A percentile compares a stretch with the other conserved stretches of the same genome.
Conservation (phyloP, 2,113 vertebrate species). For the Galbula dea region DNA sequence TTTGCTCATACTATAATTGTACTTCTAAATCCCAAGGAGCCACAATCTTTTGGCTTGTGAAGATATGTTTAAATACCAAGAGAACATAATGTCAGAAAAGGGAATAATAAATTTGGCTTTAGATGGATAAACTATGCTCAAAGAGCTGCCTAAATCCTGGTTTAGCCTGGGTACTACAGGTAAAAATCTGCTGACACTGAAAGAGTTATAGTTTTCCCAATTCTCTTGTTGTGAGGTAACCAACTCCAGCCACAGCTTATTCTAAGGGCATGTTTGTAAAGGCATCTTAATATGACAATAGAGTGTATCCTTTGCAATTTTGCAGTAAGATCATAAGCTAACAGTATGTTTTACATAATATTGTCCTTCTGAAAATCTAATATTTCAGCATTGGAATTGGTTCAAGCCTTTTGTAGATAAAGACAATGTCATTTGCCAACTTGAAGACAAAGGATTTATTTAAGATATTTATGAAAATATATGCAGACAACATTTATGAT, state of each 20-base stretch:
- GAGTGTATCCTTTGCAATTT: background rate
- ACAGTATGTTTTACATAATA: background rate
- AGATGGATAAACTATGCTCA: background rate
- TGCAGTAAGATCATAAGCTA: background rate
- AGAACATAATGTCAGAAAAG: background rate
- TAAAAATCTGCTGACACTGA: background rate
- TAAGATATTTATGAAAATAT: no score
- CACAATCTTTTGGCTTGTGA: background rate
- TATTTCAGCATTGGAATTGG: background rate
- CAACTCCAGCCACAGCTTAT: background rate
- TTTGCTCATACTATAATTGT: conserved; percentile 11
- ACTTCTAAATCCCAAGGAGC: background rate
- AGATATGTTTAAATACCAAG: background rate
- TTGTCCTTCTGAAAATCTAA: background rate
- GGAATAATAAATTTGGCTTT: background rate
- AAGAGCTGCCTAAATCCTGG: background rate
- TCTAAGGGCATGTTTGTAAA: background rate
- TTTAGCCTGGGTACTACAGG: background rate
- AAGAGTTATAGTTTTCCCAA: background rate
- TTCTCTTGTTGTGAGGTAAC: background rate
- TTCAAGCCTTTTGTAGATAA: background rate
- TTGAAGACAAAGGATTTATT: background rate
- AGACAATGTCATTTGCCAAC: background rate
- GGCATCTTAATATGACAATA: background rate
- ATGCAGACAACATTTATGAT: background rate